Evolutionary conservation across 2,113 vertebrate species (phyloP).

Genomic region (Callopanchax toddi): DNA sequence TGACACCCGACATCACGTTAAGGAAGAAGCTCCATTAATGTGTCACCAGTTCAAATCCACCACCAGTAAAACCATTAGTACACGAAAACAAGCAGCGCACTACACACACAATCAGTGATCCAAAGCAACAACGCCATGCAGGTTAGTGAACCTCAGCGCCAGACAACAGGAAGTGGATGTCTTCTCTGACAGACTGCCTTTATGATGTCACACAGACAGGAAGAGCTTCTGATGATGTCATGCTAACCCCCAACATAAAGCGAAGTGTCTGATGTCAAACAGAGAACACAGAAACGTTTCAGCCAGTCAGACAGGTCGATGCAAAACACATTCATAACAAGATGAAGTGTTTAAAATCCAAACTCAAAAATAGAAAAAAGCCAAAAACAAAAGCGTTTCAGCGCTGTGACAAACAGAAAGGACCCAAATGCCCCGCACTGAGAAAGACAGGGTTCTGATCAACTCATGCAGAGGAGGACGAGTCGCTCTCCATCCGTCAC

Average conservation of each 20-base stretch:
- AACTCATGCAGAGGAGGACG: constrained; percentile 64
- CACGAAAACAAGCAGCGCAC: constrained; percentile 23
- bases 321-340: constrained; percentile 29
- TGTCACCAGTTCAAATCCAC: constrained; percentile 28
- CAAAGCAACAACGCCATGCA: constrained; percentile 77
- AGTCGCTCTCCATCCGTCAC: background rate
- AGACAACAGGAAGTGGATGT: constrained; percentile 4
- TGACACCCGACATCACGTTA: constrained; percentile 10
- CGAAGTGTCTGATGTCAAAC: background rate
- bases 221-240: constrained; percentile 1
- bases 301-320: constrained; percentile 42
- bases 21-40: constrained; percentile 54
- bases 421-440: constrained; percentile 31
- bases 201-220: background rate
- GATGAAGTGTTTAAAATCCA: constrained; percentile 38
- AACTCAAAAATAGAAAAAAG: constrained; percentile 15
- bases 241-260: too few relatives aligned
- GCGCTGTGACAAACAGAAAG: constrained; percentile 48
- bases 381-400: constrained; percentile 27
- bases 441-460: constrained; percentile 46
- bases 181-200: constrained; percentile 32
- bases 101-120: constrained; percentile 36
- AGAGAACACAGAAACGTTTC: constrained; percentile 54
- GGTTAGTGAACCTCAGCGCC: constrained; percentile 36
- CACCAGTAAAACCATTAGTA: constrained; percentile 17